Percentiles rank a stretch among this genome's conserved stretches.
phyloP scores from a whole-genome alignment of 2,888 invertebrate genomes.

The Melanophora roralis region DNA sequence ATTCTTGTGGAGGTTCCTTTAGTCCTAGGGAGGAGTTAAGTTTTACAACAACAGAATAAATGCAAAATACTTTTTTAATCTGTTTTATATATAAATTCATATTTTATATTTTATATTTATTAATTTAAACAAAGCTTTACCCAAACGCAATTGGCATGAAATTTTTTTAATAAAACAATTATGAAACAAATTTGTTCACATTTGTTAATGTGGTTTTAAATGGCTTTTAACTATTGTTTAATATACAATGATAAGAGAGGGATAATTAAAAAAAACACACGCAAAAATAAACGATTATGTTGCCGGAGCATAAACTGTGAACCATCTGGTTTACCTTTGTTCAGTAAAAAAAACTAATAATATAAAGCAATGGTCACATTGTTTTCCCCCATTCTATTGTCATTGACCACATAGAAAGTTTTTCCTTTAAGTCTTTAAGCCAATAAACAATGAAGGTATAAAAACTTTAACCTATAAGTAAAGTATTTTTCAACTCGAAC shows the following conservation, averaged over 20 bases:
- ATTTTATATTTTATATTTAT: too few species aligned
- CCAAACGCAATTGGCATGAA: too few species aligned
- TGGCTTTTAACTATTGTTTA: background rate
- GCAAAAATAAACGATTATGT: background rate
- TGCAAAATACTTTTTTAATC: too few species aligned
- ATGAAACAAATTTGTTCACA: background rate
- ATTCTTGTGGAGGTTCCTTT: too few species aligned
- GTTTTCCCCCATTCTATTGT: background rate
- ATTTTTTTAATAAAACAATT: too few species aligned
- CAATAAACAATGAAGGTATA: background rate
- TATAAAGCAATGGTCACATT: background rate
- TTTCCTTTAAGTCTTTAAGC: background rate
- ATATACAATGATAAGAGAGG: background rate
- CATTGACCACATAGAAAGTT: background rate
- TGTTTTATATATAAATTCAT: too few species aligned
- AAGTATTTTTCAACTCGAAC: slow-evolving; percentile 12
- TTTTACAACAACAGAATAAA: too few species aligned
- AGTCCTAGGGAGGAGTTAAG: too few species aligned
- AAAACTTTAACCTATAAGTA: too few species aligned
- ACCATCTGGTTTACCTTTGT: slow-evolving; percentile 25
- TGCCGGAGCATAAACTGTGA: background rate
- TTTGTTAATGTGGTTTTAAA: slow-evolving; percentile 19
- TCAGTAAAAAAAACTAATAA: background rate
- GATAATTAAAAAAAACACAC: too few species aligned
- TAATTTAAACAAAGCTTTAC: too few species aligned